Base-by-base conservation (phyloP, 2,113 vertebrate species). In the Urocitellus parryii region DNA sequence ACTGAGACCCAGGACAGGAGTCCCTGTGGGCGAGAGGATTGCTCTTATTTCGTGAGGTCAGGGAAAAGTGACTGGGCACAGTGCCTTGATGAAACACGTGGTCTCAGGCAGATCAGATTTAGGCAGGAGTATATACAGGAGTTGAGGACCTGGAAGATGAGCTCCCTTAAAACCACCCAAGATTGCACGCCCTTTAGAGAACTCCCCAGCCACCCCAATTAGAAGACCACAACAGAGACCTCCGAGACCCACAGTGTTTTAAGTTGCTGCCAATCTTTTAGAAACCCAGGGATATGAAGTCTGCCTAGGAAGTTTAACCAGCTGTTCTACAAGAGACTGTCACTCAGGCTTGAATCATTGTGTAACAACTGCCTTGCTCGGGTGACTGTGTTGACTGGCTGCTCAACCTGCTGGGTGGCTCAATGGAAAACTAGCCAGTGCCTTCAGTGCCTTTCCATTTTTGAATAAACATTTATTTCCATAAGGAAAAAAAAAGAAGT, bases 401-500 rank as follows among this genome's bases (percentile, higher is more conserved):
- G 17, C 48, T 34, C 24, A 94, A 9, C 22, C 34, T 42, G 39
- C 1, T 0, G 2, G 25, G 12, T 32, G 45, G 37, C 27, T 77
- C 27, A 12, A 13, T 29, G 32, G 68, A 81, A 63, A 11, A 42
- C 45, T 42, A 22, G 25, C 51, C 18, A 3, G 29, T 70, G 22
- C 53, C 65, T 88, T 84, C 42, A 80, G 61, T 70, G 65, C 24
- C 32, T 88, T 88, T 76, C 42, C 12, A 22, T 32, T 65, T 95
- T 67, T 77, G 78, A 76, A 56, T 39, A 34, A 93, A 88, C 68
- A 17, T 83, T 91, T 79, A 78, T 92, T 85, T 82, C 14, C 42
- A 78, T 20, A 88, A 93, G 18, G 29, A 74, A 79, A 63, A 58
- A 13, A 88, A 13, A 88, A 80, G 32, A 58, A 20, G 56, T 58